phyloP scores from a whole-genome alignment of 2,113 vertebrate species.

The Baryphthengus martii region DNA sequence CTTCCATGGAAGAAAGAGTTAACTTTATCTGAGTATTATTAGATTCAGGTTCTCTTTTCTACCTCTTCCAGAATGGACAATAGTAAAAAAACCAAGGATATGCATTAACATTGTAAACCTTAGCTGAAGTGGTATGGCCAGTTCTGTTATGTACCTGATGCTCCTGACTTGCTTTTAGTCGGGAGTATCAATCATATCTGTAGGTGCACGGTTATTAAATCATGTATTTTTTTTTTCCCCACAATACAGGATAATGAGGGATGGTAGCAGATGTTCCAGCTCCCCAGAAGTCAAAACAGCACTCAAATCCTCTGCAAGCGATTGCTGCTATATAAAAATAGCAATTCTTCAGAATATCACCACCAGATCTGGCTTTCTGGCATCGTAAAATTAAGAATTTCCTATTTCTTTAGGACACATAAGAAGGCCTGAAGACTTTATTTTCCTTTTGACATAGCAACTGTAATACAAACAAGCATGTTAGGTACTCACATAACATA shows the following conservation, averaged over 20 bases:
- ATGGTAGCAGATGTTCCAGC: not conserved
- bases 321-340: not conserved
- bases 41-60: not conserved
- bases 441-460: constrained; percentile 33
- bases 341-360: not conserved
- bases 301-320: not conserved
- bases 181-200: not conserved
- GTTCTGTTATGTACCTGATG: not conserved
- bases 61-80: not conserved
- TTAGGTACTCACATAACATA: constrained; percentile 6
- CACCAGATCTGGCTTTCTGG: not conserved
- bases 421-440: constrained; percentile 29
- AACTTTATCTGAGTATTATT: not conserved
- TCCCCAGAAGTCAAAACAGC: not conserved
- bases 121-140: not conserved
- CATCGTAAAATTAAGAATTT: not conserved
- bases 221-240: not conserved
- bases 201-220: not conserved
- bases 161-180: not conserved
- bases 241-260: not conserved
- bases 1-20: not conserved
- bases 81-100: not conserved
- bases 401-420: constrained; percentile 22
- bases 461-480: not conserved
- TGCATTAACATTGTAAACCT: not conserved